phyloP scores from a whole-genome alignment of 2,888 invertebrate genomes.

The Camponotus fellah region DNA sequence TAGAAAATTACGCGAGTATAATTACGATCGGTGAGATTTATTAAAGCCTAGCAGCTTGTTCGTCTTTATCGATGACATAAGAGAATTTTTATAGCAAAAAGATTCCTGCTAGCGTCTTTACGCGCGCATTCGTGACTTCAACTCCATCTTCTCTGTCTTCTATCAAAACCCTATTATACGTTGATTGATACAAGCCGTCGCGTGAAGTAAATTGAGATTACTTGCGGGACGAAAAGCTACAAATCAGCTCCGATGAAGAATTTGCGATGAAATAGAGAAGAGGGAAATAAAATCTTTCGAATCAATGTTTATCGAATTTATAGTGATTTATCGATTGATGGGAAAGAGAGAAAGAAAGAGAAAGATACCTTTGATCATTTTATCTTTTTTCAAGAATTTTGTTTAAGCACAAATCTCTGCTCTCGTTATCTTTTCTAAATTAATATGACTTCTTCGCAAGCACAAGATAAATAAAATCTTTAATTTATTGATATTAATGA shows the following conservation, averaged over 20 bases:
- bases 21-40: slow-evolving; percentile 44
- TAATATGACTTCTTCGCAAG: neutral
- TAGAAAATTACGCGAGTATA: slow-evolving; percentile 35
- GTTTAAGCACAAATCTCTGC: neutral
- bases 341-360: neutral
- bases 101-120: slow-evolving; percentile 37
- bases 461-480: neutral
- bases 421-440: neutral
- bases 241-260: slow-evolving; percentile 19
- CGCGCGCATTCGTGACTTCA: neutral
- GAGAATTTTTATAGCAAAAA: slow-evolving; percentile 50
- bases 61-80: slow-evolving; percentile 52
- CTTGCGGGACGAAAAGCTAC: slow-evolving; percentile 28
- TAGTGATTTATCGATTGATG: neutral
- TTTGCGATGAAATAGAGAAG: neutral
- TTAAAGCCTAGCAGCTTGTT: slow-evolving; percentile 37
- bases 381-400: neutral
- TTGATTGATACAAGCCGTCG: slow-evolving; percentile 13
- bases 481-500: neutral
- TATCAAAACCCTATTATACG: slow-evolving; percentile 14
- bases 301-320: slow-evolving; percentile 14
- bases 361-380: slow-evolving; percentile 18
- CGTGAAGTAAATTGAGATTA: slow-evolving; percentile 19
- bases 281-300: neutral
- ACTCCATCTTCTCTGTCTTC: neutral